phyloP scores from a whole-genome alignment of 2,888 invertebrate species.

The Papilio protenor region DNA sequence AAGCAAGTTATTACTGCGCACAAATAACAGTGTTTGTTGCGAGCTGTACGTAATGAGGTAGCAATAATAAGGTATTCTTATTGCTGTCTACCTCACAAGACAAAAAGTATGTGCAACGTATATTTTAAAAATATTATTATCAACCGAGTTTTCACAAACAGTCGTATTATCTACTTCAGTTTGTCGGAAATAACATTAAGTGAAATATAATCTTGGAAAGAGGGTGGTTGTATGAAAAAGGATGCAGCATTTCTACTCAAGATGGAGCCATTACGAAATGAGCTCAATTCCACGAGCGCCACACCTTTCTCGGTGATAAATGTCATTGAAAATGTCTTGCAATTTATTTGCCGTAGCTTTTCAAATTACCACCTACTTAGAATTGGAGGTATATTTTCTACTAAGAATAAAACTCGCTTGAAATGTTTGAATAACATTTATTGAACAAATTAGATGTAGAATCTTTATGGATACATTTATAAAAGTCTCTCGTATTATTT shows the following conservation, averaged over 20 bases:
- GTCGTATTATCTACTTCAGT: slow-evolving; percentile 17
- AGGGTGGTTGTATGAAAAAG: slow-evolving; percentile 37
- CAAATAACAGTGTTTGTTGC: too few relatives aligned
- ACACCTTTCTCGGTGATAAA: slow-evolving; percentile 43
- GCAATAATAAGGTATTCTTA: too few relatives aligned
- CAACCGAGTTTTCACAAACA: background rate
- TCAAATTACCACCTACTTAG: slow-evolving; percentile 42
- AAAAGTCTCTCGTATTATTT: background rate
- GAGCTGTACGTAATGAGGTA: too few relatives aligned
- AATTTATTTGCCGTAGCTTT: slow-evolving; percentile 43
- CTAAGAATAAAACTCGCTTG: slow-evolving; percentile 23
- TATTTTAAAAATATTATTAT: background rate
- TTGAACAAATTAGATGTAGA: background rate
- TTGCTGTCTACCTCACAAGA: background rate
- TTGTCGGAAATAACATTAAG: slow-evolving; percentile 26
- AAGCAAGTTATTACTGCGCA: too few relatives aligned
- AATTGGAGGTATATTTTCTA: slow-evolving; percentile 36
- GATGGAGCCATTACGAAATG: slow-evolving; percentile 42
- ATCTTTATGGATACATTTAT: background rate
- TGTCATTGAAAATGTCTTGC: slow-evolving; percentile 43
- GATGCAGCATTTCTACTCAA: slow-evolving; percentile 42
- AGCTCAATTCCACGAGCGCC: slow-evolving; percentile 43
- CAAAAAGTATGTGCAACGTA: background rate
- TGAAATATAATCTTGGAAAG: slow-evolving; percentile 32
- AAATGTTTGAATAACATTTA: slow-evolving; percentile 30